These are phyloP conservation scores for Opisthograptis luteolata DNA, from an alignment of 2,888 invertebrate species.

Conservation along the genomic window DNA sequence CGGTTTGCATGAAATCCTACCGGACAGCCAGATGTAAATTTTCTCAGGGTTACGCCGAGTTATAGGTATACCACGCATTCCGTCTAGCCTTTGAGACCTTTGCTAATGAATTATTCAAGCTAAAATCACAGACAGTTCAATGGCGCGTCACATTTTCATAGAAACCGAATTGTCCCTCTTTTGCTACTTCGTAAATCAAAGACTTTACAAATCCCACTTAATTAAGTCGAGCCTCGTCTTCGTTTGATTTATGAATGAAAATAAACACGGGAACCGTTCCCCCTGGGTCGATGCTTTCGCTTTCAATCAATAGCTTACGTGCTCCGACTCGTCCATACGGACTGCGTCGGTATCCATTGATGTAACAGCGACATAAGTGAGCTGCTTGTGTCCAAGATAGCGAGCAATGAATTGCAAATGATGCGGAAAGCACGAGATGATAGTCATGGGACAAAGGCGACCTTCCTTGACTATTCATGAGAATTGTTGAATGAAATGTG, in stretches of 20 bases:
- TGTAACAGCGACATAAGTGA: conserved; percentile 13
- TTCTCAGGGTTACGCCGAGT: no score
- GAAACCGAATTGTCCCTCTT: background rate
- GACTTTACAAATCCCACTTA: conserved; percentile 23
- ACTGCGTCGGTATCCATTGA: conserved; percentile 22
- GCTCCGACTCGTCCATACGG: conserved; percentile 10
- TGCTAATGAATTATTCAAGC: conserved; percentile 27
- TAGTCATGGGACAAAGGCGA: conserved; percentile 40
- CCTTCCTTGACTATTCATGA: conserved; percentile 53
- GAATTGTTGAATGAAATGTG: conserved; percentile 44
- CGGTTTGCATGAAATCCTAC: no score
- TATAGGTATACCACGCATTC: no score
- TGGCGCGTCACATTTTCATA: background rate
- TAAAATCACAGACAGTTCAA: conserved; percentile 21
- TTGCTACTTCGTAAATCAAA: background rate
- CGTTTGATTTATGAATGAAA: conserved; percentile 36
- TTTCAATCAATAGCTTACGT: conserved; percentile 32
- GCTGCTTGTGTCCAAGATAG: conserved; percentile 9
- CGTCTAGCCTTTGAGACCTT: background rate
- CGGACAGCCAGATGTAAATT: no score
- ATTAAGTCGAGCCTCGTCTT: conserved; percentile 20
- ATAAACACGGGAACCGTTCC: conserved; percentile 22
- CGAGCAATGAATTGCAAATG: conserved; percentile 34
- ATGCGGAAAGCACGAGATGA: conserved; percentile 21
- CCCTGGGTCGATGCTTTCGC: conserved; percentile 34